phyloP scores from a whole-genome alignment of 2,888 invertebrate species.

The Stenotaenia linearis region DNA sequence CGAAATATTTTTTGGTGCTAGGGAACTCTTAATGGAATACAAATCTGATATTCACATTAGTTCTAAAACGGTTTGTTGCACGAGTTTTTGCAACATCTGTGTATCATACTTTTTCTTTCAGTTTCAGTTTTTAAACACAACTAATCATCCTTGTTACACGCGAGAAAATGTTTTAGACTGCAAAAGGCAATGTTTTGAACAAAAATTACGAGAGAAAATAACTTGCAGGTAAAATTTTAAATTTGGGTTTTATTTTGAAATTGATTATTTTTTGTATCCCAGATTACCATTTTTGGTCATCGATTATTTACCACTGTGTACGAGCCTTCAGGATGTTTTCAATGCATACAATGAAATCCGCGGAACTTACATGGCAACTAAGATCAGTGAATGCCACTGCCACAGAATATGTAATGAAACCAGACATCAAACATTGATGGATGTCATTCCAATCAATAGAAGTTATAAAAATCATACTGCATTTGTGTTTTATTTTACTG shows the following conservation, averaged over 20 bases:
- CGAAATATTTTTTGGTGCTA: not conserved
- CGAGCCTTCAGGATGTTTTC: not conserved
- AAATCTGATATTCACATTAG: not conserved
- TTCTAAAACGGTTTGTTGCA: not conserved
- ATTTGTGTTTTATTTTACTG: not conserved
- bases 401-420: not conserved
- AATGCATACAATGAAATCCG: not conserved
- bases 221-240: constrained; percentile 2
- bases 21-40: not conserved
- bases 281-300: not conserved
- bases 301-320: not conserved
- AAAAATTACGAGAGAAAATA: not conserved
- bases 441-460: not conserved
- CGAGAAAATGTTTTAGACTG: not conserved
- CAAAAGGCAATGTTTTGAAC: not conserved
- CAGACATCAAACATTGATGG: not conserved
- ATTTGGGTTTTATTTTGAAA: not conserved
- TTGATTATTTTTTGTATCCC: not conserved
- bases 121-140: not conserved
- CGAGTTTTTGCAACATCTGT: not conserved
- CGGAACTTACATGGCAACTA: not conserved
- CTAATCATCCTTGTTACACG: not conserved
- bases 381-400: not conserved
- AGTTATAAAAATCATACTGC: not conserved
- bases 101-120: not conserved